Evolutionary conservation across 2,888 invertebrate species (phyloP), one percentile per base, ranked within the genome.

Genomic region (Plemyria rubiginata): DNA sequence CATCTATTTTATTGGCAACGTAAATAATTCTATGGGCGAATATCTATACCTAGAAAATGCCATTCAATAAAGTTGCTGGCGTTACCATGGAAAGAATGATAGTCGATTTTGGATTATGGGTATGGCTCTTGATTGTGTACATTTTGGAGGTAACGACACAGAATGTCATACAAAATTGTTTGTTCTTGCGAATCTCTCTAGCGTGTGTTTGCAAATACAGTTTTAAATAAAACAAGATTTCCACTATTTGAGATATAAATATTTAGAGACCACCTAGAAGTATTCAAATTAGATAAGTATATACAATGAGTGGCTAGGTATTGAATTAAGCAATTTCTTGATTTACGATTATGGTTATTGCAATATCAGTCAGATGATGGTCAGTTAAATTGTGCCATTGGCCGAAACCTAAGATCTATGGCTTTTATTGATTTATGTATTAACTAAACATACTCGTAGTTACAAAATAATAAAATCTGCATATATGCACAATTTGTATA

Each of bases 1-100:
- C 79, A 76, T 80, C 73, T 72, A 70, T 78, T 86, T 85, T 84
- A 86, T 85, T 83, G 76, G 77, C 51, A 41, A 65, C 70, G 64
- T 77, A 70, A 78, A 77, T 79, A 77, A 80, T 80, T 69, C 68
- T 55, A 58, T 66, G 60, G 59, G 64, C 45, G 11, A 57, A 16
- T 48, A 45, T 5, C 11, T 22, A 45, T 46, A 29, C 46, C 9
- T 54, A 51, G 43, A 52, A 61, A 52, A 29, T n/a, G 46, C 41
- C 45, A 56, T 53, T 56, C 46, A 53, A 56, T 32, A 29, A 29
- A 61, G 13, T 16, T 52, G 32, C 7, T 7, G 13, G 40, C 46
- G 54, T 56, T 53, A 46, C 46, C 11, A 50, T 15, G 40, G 52
- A 57, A 12, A 28, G 52, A 63, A 55, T 59, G 60, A 60, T 45